Base-by-base conservation (phyloP, 2,888 invertebrate species). In the Lithophane semibrunnea region DNA sequence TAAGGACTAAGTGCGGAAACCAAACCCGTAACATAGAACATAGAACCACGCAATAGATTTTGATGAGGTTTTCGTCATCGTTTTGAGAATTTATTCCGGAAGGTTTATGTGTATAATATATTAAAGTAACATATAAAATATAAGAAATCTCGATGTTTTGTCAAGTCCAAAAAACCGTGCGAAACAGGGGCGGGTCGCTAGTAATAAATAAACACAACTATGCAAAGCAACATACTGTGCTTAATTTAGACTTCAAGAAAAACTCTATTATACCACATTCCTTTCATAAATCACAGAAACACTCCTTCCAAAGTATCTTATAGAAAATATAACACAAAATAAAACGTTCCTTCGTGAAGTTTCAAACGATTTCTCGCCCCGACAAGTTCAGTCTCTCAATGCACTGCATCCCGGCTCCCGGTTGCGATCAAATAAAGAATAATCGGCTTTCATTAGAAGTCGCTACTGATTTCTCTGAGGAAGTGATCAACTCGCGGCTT, bases 391-490 rank as follows among this genome's bases (percentile, higher is more conserved):
- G 82, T 86, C 72, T 72, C 76, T 85, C 82, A 85, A 77, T 82
- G 85, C 82, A 84, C 60, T 84, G 84, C 86, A 87, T 86, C 82
- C 82, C 74, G 66, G 29, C 60, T 75, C 83, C 85, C 77, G 63
- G 60, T 79, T 42, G 79, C 83, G 82, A 88, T 90, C 89, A 86
- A 88, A 90, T 88, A 83, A 89, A 86, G 90, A 91, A 91, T 92
- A 92, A 92, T 91, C 92, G 91, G 90, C 90, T 92, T 92, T 91
- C 91, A 91, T 92, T 91, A 91, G 88, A 88, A 88, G 83, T 88
- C 88, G 86, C 74, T 80, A 82, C 88, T 91, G 91, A 91, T 91
- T 92, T 91, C 91, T 91, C 90, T 80, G 86, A 90, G 88, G 89
- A 83, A 87, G 89, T 87, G 89, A 91, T 90, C 91, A 89, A 85